Evolutionary conservation across 2,797 vertebrate species (phyloP), one percentile per base, ranked within the genome.

Genomic region (Bufotes viridis): DNA sequence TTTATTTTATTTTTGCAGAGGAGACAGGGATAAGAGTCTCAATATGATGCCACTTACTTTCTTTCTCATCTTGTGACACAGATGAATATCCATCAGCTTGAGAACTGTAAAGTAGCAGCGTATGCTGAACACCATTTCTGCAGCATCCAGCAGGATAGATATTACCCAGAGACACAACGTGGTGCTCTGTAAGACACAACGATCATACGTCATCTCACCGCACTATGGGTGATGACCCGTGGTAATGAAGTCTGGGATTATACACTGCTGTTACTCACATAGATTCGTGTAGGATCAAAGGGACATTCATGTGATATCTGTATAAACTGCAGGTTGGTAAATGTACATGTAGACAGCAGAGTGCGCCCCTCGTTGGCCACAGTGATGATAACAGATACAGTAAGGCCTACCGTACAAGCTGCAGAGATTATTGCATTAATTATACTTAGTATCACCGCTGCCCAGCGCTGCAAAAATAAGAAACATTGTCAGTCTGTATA

Each of bases 231-330:
- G 34, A 34, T 42, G 42, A 42, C 42, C 42, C 42, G 42, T 42
- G 42, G 42, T 42, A 42, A 3, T 42, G 42, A 42, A 42, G 42
- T 42, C 42, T 42, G 42, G 42, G 42, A 42, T 42, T 42, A 42
- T 42, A 42, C 42, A 42, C 42, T 42, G 42, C 20, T 5, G 42
- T 81, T 51, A 94, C 97, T 96, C 89, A 98, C 97, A 1, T 96
- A 98, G 90, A 98, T 92, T 2, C 97, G 95, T 0, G 97, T 98
- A 76, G 97, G 97, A 89, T 98, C 97, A 53, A 97, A 99, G 13
- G 97, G 97, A 81, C 98, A 98, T 90, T 98, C 93, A 0, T 93
- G 89, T 0, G 95, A 94, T 53, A 95, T 89, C 0, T 94, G 95
- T 29, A 92, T 67, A 0, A 92, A 83, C 22, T 92, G 11, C 0